Base-by-base conservation (phyloP, 2,888 invertebrate genomes). In the Tuberolachnus salignus region DNA sequence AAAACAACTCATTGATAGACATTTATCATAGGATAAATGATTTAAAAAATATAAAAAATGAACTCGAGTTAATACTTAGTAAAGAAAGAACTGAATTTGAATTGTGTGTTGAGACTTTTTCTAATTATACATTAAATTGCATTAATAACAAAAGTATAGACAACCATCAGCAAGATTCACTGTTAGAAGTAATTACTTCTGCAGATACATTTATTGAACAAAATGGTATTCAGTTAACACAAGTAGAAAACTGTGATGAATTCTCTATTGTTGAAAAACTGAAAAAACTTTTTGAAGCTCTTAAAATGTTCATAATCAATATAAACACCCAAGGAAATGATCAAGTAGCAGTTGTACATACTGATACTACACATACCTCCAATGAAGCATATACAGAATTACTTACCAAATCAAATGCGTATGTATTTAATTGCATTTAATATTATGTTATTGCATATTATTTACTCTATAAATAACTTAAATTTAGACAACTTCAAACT, bases 131-230 rank as follows among this genome's bases (percentile, higher is more conserved):
- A 8, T 44, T 14, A 16, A 42, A 42, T 42, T 4, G 14, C 6
- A 44, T 57, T 23, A 57, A 66, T 21, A 21, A 59, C 1, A 23
- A 51, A 6, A 21, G 69, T 1, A 42, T n/a, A 14, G 0, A 34
- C 13, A 42, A 51, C 14, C 16, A 53, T 8, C 34, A 61, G 42
- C 49, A 78, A 59, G 34, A 78, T 59, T 78, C 78, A 42, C 49
- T 78, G 13, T 61, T 78, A 4, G 78, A 78, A 61, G 78, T 78
- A 13, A 78, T 78, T 26, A 69, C 67, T 21, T 78, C 78, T 21
- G 78, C 78, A 0, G 78, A 78, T 69, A 78, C 78, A 69, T 78
- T 78, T 26, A 78, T 78, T 13, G 69, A 78, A 61, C 49, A 78
- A 78, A 78, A 78, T 69, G 69, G 78, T 69, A 78, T 78, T 78